Evolutionary conservation across 2,888 invertebrate genomes (phyloP), one percentile per base, ranked within the genome.

Genomic region (Barypeithes pellucidus): DNA sequence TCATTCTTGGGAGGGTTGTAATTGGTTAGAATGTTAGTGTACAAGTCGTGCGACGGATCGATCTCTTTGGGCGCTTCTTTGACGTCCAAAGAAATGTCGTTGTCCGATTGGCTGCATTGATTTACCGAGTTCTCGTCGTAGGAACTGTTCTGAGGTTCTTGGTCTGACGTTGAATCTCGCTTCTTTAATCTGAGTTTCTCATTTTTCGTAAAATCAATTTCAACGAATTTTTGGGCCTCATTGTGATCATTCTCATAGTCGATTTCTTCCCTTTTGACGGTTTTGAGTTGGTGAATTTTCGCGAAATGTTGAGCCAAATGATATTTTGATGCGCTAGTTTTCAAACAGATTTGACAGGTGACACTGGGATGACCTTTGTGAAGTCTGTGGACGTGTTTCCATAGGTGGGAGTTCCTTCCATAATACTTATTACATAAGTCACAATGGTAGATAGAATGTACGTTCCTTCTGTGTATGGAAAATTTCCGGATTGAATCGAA

Each of bases 361-460:
- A 90, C 87, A 71, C 89, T 89, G n/a, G 88, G 88, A 80, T 90
- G 89, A 12, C 89, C 89, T 79, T 86, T 86, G 79, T 90, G 90
- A 11, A 89, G 86, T 47, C 89, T 85, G 78, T 90, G 90, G 0
- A 90, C 90, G 79, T 90, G 90, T 78, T 90, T 90, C 90, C 90
- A 90, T 11, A 90, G 79, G 77, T 90, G 90, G 9, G 90, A 89
- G 22, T 89, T 90, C 11, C 90, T 83, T 0, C 90, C 89, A 77
- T 90, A 90, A 77, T 88, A 90, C 78, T 90, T 90, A 77, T 88
- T 88, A 78, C 90, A 90, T 7, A 90, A 81, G 82, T 90, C 90
- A 78, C 90, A 90, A 5, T 90, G 90, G 77, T 89, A 89, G 8
- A 89, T 87, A 33, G 87, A 87, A 78, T 90, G 90, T 33, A 85